Evolutionary conservation across 2,797 vertebrate species (phyloP).

Genomic region (Periophthalmus magnuspinnatus): DNA sequence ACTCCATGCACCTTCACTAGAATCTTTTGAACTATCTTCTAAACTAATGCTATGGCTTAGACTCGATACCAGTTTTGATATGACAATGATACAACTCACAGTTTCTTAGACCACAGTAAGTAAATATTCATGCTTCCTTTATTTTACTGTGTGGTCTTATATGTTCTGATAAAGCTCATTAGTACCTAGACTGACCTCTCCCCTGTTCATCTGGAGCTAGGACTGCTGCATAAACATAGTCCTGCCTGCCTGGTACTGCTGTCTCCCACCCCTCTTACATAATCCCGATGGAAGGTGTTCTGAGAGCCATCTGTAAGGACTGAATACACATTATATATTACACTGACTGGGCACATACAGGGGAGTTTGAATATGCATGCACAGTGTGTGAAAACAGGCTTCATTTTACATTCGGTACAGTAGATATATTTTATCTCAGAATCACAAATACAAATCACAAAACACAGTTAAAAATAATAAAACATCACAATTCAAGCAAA

Average conservation of each 20-base stretch:
- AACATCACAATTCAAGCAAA: neutral
- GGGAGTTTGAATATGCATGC: constrained; percentile 17
- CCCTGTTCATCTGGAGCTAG: constrained; percentile 34
- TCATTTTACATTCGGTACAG: neutral
- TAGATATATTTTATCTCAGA: neutral
- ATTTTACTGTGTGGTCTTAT: no score
- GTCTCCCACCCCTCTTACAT: constrained; percentile 85
- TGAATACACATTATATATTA: constrained; percentile 84
- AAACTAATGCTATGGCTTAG: no score
- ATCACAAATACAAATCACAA: neutral
- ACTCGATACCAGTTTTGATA: no score
- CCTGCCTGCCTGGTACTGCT: constrained; percentile 69
- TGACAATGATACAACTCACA: no score
- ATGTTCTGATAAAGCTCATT: no score
- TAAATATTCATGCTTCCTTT: no score
- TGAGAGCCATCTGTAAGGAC: constrained; percentile 87
- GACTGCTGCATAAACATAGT: constrained; percentile 74
- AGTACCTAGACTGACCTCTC: constrained; percentile 13
- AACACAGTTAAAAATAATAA: neutral
- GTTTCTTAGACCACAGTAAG: no score
- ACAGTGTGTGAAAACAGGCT: neutral
- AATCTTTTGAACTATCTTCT: no score
- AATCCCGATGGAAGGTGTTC: constrained; percentile 87
- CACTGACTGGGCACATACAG: constrained; percentile 22
- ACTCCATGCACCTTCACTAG: no score